Evolutionary conservation across 2,797 vertebrate genomes (phyloP).

Genomic region (Silurus lanzhouensis): DNA sequence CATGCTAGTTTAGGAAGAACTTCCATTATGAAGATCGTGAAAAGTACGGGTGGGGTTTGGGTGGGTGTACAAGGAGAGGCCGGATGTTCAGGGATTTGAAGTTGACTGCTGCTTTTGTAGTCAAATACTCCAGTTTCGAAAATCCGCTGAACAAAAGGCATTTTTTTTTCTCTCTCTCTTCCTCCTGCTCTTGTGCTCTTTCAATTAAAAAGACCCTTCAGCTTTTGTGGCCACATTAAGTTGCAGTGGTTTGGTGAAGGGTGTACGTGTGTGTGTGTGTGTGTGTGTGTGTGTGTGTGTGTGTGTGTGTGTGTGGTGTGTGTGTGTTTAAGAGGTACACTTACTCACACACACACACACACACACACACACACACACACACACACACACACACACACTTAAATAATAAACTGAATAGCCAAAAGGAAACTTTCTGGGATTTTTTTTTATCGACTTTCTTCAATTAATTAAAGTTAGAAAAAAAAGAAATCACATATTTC

Average conservation of each 20-base stretch:
- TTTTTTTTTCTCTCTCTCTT: constrained; percentile 38
- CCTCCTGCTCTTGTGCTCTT: constrained; percentile 33
- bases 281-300: constrained; percentile 43
- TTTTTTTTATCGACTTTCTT: background rate
- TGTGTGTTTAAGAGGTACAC: too few species aligned
- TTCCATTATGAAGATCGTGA: constrained; percentile 72
- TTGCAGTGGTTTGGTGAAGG: constrained; percentile 33
- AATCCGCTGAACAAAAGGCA: constrained; percentile 65
- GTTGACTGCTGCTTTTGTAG: constrained; percentile 73
- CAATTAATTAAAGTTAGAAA: background rate
- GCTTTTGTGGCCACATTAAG: constrained; percentile 59
- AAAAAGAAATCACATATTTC: background rate
- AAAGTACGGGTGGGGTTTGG: constrained; percentile 42
- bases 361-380: constrained; percentile 11
- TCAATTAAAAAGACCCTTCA: constrained; percentile 25
- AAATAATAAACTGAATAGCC: background rate
- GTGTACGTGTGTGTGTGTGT: constrained; percentile 39
- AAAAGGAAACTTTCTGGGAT: background rate
- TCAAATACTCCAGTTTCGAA: constrained; percentile 68
- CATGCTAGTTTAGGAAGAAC: constrained; percentile 42
- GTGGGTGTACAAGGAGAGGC: constrained; percentile 53
- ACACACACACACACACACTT: background rate
- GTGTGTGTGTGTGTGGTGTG: constrained; percentile 43
- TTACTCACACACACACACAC: background rate
- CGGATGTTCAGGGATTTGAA: constrained; percentile 68